Percentiles rank a stretch among this genome's conserved stretches.
Evolutionary conservation across 2,888 invertebrate genomes (phyloP).

Genomic region (Agrotis puta): DNA sequence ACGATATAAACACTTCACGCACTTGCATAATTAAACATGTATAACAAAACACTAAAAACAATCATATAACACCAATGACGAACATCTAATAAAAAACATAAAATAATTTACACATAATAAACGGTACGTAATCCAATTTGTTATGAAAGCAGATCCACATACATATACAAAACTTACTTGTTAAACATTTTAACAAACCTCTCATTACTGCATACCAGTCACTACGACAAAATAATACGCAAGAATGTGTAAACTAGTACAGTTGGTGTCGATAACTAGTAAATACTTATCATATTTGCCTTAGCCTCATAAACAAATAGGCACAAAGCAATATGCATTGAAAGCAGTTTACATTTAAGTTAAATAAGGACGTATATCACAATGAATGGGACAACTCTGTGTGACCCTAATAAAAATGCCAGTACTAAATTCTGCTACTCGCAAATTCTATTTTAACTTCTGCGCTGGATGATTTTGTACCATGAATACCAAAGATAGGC

Average conservation of each 20-base stretch:
- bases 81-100: constrained; percentile 34
- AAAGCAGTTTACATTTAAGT: constrained; percentile 10
- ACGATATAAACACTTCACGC: constrained; percentile 29
- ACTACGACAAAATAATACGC: constrained; percentile 48
- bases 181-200: constrained; percentile 38
- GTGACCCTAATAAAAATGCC: not conserved
- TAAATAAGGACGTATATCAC: constrained; percentile 23
- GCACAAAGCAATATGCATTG: constrained; percentile 13
- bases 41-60: constrained; percentile 53
- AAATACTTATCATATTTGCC: constrained; percentile 32
- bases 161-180: constrained; percentile 45
- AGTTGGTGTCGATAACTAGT: constrained; percentile 39
- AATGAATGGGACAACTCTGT: constrained; percentile 5
- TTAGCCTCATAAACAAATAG: constrained; percentile 25
- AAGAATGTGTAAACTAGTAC: constrained; percentile 57
- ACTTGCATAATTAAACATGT: constrained; percentile 49
- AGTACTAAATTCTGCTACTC: not conserved
- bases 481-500: constrained; percentile 3
- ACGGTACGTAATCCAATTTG: constrained; percentile 31
- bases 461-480: not conserved
- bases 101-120: constrained; percentile 49
- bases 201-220: constrained; percentile 35
- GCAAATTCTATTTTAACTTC: constrained; percentile 7
- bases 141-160: constrained; percentile 60
- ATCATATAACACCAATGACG: constrained; percentile 48